phyloP scores from a whole-genome alignment of 1,140 invertebrate species.

The Zeugodacus cucurbitae region DNA sequence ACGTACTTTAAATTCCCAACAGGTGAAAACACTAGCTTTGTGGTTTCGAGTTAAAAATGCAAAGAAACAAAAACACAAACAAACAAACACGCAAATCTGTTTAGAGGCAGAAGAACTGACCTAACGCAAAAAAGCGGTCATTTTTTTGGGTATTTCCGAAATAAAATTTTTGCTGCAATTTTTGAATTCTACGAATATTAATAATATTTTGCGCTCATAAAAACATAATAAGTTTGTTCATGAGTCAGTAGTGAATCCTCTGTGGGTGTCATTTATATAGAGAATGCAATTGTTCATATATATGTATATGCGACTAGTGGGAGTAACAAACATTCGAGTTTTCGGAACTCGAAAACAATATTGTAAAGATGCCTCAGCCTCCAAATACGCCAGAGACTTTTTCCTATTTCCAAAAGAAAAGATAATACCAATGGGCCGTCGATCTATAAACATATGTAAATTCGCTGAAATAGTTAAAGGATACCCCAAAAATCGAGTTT shows the following conservation, averaged over 20 bases:
- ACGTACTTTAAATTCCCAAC: constrained; percentile 15
- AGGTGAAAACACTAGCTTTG: constrained; percentile 14
- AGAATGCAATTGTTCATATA: too few species aligned
- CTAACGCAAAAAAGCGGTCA: background rate
- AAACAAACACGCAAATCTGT: constrained; percentile 4
- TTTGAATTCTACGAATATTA: background rate
- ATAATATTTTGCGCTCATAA: background rate
- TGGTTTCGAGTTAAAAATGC: background rate
- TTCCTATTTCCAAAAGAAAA: too few species aligned
- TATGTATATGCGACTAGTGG: too few species aligned
- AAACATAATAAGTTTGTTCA: background rate
- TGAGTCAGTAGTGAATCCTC: background rate
- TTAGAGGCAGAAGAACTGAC: background rate
- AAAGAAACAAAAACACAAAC: background rate
- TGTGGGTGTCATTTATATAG: too few species aligned
- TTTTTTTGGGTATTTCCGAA: background rate
- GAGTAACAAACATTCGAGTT: too few species aligned
- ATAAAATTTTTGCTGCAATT: background rate
- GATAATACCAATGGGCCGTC: too few species aligned
- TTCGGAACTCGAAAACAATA: too few species aligned
- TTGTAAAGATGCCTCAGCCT: too few species aligned
- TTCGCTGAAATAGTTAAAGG: too few species aligned
- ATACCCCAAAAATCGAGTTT: too few species aligned
- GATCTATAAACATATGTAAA: too few species aligned
- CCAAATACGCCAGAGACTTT: too few species aligned